These are phyloP conservation scores for Hemibagrus wyckioides DNA, from an alignment of 2,113 vertebrate species.

Conservation along the genomic window DNA sequence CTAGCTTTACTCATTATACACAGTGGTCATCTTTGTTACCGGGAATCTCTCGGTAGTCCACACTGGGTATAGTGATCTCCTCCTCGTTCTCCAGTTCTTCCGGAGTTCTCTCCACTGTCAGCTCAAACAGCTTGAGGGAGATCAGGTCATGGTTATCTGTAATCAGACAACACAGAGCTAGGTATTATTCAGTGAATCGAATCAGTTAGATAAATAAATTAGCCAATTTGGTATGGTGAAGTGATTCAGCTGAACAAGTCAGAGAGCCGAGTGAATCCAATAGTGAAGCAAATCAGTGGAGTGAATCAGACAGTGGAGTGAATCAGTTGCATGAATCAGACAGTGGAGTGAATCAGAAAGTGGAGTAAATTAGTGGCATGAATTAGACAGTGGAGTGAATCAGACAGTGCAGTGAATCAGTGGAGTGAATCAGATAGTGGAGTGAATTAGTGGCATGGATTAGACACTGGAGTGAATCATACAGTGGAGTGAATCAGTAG, in stretches of 20 bases:
- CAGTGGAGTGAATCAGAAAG: background rate
- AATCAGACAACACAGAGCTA: background rate
- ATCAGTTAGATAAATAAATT: no score
- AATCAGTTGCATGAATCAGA: background rate
- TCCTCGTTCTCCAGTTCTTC: conserved; percentile 79
- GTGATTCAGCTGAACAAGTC: background rate
- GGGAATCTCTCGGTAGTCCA: conserved; percentile 84
- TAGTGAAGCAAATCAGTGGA: background rate
- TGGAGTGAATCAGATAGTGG: no score
- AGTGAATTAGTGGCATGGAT: no score
- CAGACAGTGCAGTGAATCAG: background rate
- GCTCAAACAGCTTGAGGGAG: conserved; percentile 90
- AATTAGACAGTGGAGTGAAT: background rate
- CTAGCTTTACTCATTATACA: background rate
- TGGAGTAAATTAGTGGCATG: background rate
- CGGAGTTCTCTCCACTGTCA: conserved; percentile 75
- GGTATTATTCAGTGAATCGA: background rate
- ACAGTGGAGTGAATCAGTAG: background rate
- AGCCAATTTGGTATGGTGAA: background rate
- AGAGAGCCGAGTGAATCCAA: background rate
- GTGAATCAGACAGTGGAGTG: background rate
- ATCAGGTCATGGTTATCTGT: conserved; percentile 94
- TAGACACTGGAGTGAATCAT: no score
- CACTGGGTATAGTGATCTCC: conserved; percentile 81
- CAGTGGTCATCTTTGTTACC: conserved; percentile 55